Percentiles rank a stretch among this genome's conserved stretches.
These are phyloP conservation scores for Festucalex cinctus DNA, from an alignment of 2,113 vertebrate species.

Conservation along the genomic window DNA sequence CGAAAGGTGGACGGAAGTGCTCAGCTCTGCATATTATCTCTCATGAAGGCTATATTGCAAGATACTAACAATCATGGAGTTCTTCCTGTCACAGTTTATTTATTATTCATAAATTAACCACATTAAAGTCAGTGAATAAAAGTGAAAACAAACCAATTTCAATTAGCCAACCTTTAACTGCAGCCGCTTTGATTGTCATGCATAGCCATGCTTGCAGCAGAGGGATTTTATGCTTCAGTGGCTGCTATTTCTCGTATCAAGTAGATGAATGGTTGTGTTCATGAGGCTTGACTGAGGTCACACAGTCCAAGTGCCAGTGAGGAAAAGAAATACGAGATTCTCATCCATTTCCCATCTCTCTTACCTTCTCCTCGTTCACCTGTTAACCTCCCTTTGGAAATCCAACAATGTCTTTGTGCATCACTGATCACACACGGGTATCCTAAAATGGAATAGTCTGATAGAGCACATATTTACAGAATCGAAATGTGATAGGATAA, in stretches of 20 bases:
- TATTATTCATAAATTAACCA: background rate
- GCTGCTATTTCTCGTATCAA: slow-evolving; percentile 41
- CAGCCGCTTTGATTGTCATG: slow-evolving; percentile 2
- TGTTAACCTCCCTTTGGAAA: slow-evolving; percentile 60
- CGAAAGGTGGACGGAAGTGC: too few species aligned
- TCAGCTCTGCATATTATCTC: background rate
- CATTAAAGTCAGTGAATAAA: background rate
- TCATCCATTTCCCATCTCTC: slow-evolving; percentile 57
- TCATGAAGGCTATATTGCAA: background rate
- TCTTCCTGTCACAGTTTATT: background rate
- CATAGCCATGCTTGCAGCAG: slow-evolving; percentile 7
- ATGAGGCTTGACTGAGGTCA: slow-evolving; percentile 42
- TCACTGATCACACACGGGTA: slow-evolving; percentile 29
- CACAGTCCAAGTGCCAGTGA: slow-evolving; percentile 25
- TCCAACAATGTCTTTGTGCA: slow-evolving; percentile 45
- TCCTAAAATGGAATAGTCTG: slow-evolving; percentile 52
- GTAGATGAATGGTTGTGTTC: slow-evolving; percentile 44
- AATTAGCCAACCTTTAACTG: slow-evolving; percentile 8
- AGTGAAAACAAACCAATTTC: background rate
- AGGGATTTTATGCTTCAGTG: slow-evolving; percentile 31
- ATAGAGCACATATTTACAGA: slow-evolving; percentile 57
- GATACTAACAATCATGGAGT: background rate
- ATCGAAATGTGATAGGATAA: slow-evolving; percentile 30
- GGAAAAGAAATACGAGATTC: slow-evolving; percentile 33
- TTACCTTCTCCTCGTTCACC: slow-evolving; percentile 41